phyloP scores from a whole-genome alignment of 2,888 invertebrate genomes.

The Emesis furor region DNA sequence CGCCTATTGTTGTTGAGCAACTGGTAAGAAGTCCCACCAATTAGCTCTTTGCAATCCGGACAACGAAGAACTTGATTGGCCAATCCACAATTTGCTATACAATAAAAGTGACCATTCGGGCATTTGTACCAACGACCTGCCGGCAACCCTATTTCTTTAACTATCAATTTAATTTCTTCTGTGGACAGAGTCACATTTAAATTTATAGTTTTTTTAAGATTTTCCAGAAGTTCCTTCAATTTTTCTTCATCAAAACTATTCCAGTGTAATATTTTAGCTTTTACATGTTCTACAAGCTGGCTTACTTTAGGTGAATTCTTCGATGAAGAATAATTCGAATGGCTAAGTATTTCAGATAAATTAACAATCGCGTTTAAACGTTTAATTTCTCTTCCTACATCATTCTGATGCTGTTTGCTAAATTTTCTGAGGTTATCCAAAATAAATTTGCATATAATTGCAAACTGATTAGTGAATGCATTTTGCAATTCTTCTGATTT shows the following conservation, averaged over 20 bases:
- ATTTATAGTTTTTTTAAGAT: conserved; percentile 78
- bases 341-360: conserved; percentile 78
- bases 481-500: conserved; percentile 66
- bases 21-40: conserved; percentile 90
- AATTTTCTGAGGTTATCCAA: conserved; percentile 80
- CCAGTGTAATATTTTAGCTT: conserved; percentile 75
- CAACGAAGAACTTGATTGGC: conserved; percentile 91
- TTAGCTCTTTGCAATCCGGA: conserved; percentile 90
- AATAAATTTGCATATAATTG: conserved; percentile 78
- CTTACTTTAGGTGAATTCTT: conserved; percentile 69
- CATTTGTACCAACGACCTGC: conserved; percentile 95
- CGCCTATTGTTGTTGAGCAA: conserved; percentile 78
- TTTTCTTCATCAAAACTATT: conserved; percentile 77
- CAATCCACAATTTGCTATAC: conserved; percentile 94
- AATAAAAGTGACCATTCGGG: conserved; percentile 94
- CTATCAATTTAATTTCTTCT: conserved; percentile 89
- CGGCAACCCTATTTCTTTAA: conserved; percentile 90
- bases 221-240: conserved; percentile 75
- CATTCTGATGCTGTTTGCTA: conserved; percentile 85
- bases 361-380: conserved; percentile 82
- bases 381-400: conserved; percentile 83
- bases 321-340: conserved; percentile 62
- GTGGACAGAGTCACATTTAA: conserved; percentile 73
- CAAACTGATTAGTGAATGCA: conserved; percentile 76
- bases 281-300: conserved; percentile 72